Percentiles rank a stretch among this genome's conserved stretches.
These are phyloP conservation scores for Villa cingulata DNA, from an alignment of 2,888 invertebrate species.

Conservation along the genomic window DNA sequence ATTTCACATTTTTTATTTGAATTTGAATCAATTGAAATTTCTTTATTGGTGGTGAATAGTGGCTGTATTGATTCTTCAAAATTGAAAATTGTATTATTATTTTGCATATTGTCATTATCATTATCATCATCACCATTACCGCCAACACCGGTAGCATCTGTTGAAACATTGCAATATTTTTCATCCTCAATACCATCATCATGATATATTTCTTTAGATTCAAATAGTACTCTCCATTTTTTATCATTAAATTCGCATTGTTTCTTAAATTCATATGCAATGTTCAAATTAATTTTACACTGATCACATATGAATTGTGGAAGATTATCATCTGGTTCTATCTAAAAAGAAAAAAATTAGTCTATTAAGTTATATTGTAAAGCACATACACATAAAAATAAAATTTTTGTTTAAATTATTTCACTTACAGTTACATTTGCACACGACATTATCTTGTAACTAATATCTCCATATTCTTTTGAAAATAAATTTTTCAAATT, in stretches of 20 bases:
- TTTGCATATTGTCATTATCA: background rate
- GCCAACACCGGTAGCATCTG: no score
- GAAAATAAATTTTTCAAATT: constrained; percentile 8
- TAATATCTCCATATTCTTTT: constrained; percentile 3
- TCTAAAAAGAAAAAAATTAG: constrained; percentile 10
- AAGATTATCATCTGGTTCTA: constrained; percentile 13
- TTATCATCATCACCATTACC: background rate
- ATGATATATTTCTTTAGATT: background rate
- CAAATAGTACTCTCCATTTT: constrained; percentile 7
- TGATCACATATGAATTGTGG: constrained; percentile 15
- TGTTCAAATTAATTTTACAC: constrained; percentile 13
- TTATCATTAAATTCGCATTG: constrained; percentile 16
- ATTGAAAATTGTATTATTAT: background rate
- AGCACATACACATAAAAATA: background rate
- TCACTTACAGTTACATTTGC: constrained; percentile 9
- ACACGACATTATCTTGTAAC: constrained; percentile 9
- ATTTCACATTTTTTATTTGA: background rate
- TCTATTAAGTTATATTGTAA: background rate
- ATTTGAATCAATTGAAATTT: background rate
- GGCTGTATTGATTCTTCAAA: no score
- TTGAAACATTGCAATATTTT: no score
- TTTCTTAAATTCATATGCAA: constrained; percentile 16
- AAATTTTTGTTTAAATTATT: background rate
- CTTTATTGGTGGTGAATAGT: no score
- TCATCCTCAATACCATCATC: background rate